Conservation (phyloP, 2,888 invertebrate species). For the Fabriciana adippe region DNA sequence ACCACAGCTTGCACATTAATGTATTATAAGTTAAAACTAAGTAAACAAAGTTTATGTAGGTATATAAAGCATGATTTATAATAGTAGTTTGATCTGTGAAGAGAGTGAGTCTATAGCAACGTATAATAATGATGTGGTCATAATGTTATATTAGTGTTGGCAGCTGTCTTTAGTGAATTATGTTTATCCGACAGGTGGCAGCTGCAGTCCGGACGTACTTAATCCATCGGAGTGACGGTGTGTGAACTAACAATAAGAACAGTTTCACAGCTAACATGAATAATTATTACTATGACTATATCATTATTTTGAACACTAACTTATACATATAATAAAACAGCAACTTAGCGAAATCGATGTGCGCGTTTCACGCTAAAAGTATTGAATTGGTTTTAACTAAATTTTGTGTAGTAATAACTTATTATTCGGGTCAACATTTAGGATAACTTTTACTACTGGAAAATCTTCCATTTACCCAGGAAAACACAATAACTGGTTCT, state of each 20-base stretch:
- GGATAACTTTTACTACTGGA: too few species aligned
- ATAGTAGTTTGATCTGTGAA: neutral
- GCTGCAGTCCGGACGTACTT: slow-evolving; percentile 63
- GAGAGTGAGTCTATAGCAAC: neutral
- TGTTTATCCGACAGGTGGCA: slow-evolving; percentile 72
- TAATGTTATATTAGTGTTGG: slow-evolving; percentile 66
- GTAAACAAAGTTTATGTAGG: too few species aligned
- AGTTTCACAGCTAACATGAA: slow-evolving; percentile 55
- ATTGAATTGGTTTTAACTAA: too few species aligned
- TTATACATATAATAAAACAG: neutral
- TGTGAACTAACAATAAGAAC: slow-evolving; percentile 53
- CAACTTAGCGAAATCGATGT: too few species aligned
- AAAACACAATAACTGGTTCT: too few species aligned
- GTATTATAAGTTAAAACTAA: too few species aligned
- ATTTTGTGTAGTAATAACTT: too few species aligned
- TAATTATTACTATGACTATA: slow-evolving; percentile 51
- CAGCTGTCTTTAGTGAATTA: slow-evolving; percentile 73
- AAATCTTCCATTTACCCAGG: too few species aligned
- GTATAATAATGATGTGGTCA: slow-evolving; percentile 24
- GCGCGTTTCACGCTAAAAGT: too few species aligned
- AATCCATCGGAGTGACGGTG: slow-evolving; percentile 56
- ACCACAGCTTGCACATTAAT: too few species aligned
- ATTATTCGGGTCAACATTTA: too few species aligned
- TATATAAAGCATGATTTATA: too few species aligned
- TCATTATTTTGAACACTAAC: neutral